Evolutionary conservation across 2,113 vertebrate genomes (phyloP).

Genomic region (Neopipo cinnamomea): DNA sequence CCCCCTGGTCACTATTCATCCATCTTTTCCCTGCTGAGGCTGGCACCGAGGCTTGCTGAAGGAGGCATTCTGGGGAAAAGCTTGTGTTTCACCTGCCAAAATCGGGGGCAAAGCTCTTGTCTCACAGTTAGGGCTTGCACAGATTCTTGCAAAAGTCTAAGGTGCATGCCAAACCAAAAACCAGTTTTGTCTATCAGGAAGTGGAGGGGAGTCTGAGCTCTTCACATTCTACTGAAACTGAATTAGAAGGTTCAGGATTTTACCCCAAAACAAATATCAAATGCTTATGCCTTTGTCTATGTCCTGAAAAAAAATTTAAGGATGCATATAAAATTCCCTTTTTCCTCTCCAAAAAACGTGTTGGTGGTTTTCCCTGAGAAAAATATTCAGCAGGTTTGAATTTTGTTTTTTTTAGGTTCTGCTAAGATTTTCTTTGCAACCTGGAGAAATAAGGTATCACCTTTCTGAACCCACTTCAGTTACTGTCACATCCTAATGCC

Average conservation of each 20-base stretch:
- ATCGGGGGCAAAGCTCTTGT: neutral
- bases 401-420: neutral
- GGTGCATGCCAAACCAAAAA: neutral
- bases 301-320: neutral
- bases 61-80: neutral
- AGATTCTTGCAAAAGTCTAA: neutral
- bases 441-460: neutral
- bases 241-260: neutral
- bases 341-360: rapidly evolving
- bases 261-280: neutral
- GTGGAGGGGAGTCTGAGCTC: neutral
- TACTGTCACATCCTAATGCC: neutral
- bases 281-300: neutral
- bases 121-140: neutral
- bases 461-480: neutral
- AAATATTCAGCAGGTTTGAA: neutral
- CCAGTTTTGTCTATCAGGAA: neutral
- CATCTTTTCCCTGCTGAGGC: neutral
- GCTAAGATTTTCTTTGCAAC: neutral
- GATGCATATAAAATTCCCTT: neutral
- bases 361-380: neutral
- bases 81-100: neutral
- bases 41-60: neutral
- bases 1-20: rapidly evolving
- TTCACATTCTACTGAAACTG: neutral